phyloP scores from a whole-genome alignment of 2,888 invertebrate genomes.

The Eupithecia vulgata region DNA sequence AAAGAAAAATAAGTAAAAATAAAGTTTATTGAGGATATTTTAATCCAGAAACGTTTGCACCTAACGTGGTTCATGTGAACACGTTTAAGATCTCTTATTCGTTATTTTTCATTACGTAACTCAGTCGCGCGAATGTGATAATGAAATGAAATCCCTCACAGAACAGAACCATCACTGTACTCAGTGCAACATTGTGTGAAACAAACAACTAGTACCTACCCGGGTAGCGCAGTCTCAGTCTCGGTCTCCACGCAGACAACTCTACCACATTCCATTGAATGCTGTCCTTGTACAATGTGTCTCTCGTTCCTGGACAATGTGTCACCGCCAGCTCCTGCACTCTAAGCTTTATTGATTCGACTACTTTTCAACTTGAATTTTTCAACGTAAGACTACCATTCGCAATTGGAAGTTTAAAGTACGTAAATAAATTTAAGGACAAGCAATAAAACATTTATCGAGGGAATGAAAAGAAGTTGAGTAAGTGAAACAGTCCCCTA shows the following conservation, averaged over 20 bases:
- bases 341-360: constrained; percentile 45
- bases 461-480: constrained; percentile 55
- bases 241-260: background rate
- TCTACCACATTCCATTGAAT: background rate
- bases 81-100: background rate
- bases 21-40: too few species aligned
- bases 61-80: background rate
- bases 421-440: constrained; percentile 53
- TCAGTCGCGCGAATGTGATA: background rate
- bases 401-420: constrained; percentile 53
- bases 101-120: background rate
- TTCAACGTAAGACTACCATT: constrained; percentile 43
- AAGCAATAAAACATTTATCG: constrained; percentile 63
- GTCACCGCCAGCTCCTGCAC: constrained; percentile 19
- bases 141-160: background rate
- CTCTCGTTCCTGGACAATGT: background rate
- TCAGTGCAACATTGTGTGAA: background rate
- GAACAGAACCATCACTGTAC: background rate
- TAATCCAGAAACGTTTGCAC: too few species aligned
- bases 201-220: background rate
- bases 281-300: background rate
- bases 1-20: too few species aligned
- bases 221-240: too few species aligned
- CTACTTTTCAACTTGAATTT: constrained; percentile 41
- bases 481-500: constrained; percentile 47